Conservation (phyloP, 2,797 vertebrate genomes). For the Ptychadena robeensis region DNA sequence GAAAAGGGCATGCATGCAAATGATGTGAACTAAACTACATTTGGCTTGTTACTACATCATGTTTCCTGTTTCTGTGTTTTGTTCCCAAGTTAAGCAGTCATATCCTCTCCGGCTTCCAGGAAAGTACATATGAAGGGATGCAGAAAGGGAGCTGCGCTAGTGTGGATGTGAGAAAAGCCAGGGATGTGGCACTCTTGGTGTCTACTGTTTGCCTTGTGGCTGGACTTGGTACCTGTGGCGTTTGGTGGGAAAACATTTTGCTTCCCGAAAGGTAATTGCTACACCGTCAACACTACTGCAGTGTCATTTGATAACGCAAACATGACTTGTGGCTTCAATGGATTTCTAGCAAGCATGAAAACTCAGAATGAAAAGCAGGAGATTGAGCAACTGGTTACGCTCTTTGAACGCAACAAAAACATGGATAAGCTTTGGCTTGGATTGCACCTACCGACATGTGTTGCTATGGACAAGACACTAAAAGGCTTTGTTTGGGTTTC, state of each 20-base stretch:
- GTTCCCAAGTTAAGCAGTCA: constrained; percentile 29
- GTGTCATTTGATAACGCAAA: constrained; percentile 25
- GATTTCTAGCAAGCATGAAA: constrained; percentile 41
- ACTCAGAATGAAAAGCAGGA: constrained; percentile 32
- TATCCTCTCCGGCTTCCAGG: constrained; percentile 49
- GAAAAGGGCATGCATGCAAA: not conserved
- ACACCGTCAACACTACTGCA: constrained; percentile 6
- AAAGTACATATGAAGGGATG: constrained; percentile 35
- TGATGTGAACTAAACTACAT: constrained; percentile 2
- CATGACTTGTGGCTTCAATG: constrained; percentile 28
- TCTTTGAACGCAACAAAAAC: not conserved
- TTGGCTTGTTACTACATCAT: constrained; percentile 40
- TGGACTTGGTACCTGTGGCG: constrained; percentile 22
- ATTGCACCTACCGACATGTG: not conserved
- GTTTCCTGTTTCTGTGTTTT: constrained; percentile 55
- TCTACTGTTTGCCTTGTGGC: constrained; percentile 23
- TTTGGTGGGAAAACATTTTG: constrained; percentile 20
- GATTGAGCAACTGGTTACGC: not conserved
- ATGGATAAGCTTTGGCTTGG: constrained; percentile 40
- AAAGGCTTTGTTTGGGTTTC: constrained; percentile 50
- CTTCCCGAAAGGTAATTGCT: constrained; percentile 41
- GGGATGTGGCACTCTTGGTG: constrained; percentile 42
- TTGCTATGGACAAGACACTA: not conserved
- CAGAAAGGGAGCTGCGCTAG: constrained; percentile 12
- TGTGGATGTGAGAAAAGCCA: constrained; percentile 34